Base-by-base conservation (phyloP, 2,797 vertebrate genomes). In the Peromyscus aztecus region DNA sequence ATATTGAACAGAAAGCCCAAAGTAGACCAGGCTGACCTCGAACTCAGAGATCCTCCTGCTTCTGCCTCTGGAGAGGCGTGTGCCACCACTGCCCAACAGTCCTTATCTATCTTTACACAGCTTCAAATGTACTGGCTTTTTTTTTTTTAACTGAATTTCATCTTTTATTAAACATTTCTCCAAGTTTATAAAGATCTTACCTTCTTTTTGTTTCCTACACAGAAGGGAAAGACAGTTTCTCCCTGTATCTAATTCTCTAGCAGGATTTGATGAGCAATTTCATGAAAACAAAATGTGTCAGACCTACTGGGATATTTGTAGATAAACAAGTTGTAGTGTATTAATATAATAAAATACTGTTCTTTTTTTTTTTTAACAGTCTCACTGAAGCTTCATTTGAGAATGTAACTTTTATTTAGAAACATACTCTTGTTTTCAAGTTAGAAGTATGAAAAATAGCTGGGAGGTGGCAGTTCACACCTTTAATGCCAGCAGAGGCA, bases 181-280 rank as follows among this genome's bases (percentile, higher is more conserved):
- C 77, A 86, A 55, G 6, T 94, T 78, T 96, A 61, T 43, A 81
- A 91, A 69, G 29, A 91, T 40, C 37, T 97, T 89, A 43, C 34
- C 17, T 89, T 84, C 40, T 78, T 17, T 34, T 52, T 78, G 29
- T 73, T 67, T 75, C 76, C 46, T 87, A 40, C 49, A 49, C 31
- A 76, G 67, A 49, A 90, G 6, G 19, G 0, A 19, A 65, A 46
- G 43, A 84, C 7, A 31, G 16, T 2, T 9, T 55, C 86, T 40
- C 71, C 52, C 31, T n/a, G 1, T 57, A 69, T 43, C 85, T 86
- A n/a, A 43, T 87, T 95, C 57, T 84, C 61, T 61, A 85, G 37
- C 1, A 37, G 87, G 69, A 85, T 77, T 95, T 94, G 89, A 82
- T 61, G 94, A 87, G 34, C 92, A 95, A 85, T 89, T 67, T 95